phyloP scores from a whole-genome alignment of 2,888 invertebrate species.

The Meteorus cinctellus region DNA sequence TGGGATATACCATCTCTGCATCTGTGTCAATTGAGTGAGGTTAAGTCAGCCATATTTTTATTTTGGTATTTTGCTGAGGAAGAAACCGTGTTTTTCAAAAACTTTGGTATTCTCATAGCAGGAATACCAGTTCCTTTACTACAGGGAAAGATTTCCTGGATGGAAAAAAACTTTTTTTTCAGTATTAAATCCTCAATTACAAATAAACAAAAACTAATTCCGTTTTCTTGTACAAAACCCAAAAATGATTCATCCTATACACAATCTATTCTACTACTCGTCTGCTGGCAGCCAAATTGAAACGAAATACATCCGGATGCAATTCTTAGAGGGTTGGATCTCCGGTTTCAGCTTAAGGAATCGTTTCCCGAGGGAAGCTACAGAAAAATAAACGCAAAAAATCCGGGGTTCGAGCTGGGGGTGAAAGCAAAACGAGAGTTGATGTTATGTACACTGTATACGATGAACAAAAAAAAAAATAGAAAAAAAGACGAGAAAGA shows the following conservation, averaged over 20 bases:
- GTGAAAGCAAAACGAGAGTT: neutral
- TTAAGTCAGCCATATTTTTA: too few species aligned
- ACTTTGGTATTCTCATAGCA: too few species aligned
- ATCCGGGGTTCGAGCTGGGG: neutral
- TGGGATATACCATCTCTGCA: too few species aligned
- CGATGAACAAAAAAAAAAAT: neutral
- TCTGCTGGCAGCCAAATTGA: constrained; percentile 38
- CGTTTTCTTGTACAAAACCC: neutral
- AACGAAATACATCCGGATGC: constrained; percentile 10
- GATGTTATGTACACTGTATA: neutral
- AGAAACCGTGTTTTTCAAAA: too few species aligned
- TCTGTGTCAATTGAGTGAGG: too few species aligned
- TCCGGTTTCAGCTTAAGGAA: constrained; percentile 25
- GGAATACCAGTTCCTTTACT: too few species aligned
- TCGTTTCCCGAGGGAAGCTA: constrained; percentile 24
- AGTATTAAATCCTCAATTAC: neutral
- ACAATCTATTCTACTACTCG: neutral
- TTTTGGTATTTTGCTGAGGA: too few species aligned
- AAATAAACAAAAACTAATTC: neutral
- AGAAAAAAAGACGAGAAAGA: neutral
- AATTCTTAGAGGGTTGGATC: constrained; percentile 25
- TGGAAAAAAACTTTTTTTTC: too few species aligned
- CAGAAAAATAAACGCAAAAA: neutral
- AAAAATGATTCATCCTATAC: neutral
- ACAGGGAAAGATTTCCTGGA: too few species aligned